Base-by-base conservation (phyloP, 1,140 invertebrate species). In the Belonocnema kinseyi region DNA sequence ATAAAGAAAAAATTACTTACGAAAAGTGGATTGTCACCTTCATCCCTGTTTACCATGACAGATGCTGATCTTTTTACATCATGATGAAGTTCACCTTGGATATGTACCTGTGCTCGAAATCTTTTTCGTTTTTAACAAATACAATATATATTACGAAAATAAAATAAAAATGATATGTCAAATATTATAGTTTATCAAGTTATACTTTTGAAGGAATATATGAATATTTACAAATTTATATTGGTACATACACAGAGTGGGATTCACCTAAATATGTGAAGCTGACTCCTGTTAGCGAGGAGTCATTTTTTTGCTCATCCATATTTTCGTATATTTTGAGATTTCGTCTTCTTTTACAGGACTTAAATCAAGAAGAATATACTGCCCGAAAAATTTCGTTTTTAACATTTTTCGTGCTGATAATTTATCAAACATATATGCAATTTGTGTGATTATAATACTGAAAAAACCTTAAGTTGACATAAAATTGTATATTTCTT, bases 261-360 rank as follows among this genome's bases (percentile, higher is more conserved):
- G 61, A 14, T 40, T 66, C 61, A 8, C 40, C 33, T 66, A 66
- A 66, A 40, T 66, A 66, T 40, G 26, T 66, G n/a, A 66, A 66
- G 33, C 5, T 6, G 3, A 66, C 40, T 66, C 26, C 61, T 2
- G 26, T 66, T 5, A 21, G 16, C n/a, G 26, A 66, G 8, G 61
- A 66, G 33, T 66, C n/a, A 66, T 66, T 66, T 66, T n/a, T 40
- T 10, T 66, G 26, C 61, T 33, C 46, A n/a, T 46, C 61, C 61
- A 66, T n/a, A 66, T 6, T 66, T 66, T 66, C 0, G 61, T 66
- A 16, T 14, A 66, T 66, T 66, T 66, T 1, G 26, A 66, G 40
- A 46, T 66, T 40, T 40, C 61, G 10, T 66, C 26, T 40, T 66
- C 7, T 11, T 46, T 40, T 66, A 16, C 26, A 16, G 61, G 61